Conservation (phyloP, 2,888 invertebrate species). For the Platycnemis pennipes region DNA sequence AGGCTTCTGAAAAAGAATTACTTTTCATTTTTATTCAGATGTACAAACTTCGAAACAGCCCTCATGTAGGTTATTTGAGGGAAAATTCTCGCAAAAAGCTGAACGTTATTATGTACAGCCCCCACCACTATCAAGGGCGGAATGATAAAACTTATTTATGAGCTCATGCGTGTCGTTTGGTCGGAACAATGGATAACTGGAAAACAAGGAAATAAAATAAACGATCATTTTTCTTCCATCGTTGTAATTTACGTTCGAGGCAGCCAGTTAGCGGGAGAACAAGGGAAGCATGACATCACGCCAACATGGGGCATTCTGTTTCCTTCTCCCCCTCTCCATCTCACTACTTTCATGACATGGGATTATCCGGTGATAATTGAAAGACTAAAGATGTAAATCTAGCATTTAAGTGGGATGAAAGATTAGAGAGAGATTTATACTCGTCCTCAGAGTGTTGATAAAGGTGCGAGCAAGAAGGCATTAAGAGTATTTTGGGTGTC, state of each 20-base stretch:
- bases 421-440: background rate
- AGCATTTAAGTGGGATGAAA: background rate
- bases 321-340: background rate
- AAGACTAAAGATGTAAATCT: conserved; percentile 1
- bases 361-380: conserved; percentile 38
- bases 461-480: background rate
- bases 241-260: background rate
- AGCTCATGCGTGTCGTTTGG: background rate
- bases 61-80: no score
- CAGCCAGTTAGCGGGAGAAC: background rate
- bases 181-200: background rate
- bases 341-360: background rate
- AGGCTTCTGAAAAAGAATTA: no score
- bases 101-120: background rate
- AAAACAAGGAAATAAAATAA: background rate
- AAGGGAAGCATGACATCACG: background rate
- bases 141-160: conserved; percentile 54
- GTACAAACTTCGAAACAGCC: background rate
- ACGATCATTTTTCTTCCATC: conserved; percentile 1
- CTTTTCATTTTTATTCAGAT: no score
- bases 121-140: conserved; percentile 33
- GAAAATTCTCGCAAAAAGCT: background rate
- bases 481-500: background rate
- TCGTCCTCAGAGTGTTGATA: background rate
- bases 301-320: background rate